Conservation (phyloP, 2,113 vertebrate species). For the Hucho hucho region DNA sequence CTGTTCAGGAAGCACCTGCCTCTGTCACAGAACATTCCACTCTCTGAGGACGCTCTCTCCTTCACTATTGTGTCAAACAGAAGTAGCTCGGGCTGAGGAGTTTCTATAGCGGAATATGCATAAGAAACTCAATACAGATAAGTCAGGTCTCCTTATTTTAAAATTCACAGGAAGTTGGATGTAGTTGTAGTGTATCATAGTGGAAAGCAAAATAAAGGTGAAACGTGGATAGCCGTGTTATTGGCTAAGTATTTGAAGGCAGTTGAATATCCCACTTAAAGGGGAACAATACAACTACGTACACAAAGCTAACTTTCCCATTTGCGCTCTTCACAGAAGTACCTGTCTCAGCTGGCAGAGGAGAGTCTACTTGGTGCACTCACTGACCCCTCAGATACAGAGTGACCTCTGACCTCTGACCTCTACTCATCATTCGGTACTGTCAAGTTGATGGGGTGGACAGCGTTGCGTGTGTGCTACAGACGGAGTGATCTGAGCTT, state of each 20-base stretch:
- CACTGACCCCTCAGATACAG: conserved; percentile 64
- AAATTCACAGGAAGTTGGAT: too few species aligned
- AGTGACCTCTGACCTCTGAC: conserved; percentile 74
- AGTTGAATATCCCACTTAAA: too few species aligned
- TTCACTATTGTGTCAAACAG: background rate
- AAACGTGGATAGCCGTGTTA: too few species aligned
- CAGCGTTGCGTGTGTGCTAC: conserved; percentile 32
- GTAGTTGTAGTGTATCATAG: too few species aligned
- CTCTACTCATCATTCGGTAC: conserved; percentile 55
- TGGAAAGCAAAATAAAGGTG: too few species aligned
- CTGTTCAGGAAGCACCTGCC: background rate
- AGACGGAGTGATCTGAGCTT: background rate
- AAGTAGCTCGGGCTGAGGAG: background rate
- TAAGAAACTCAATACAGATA: too few species aligned
- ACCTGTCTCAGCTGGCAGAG: conserved; percentile 91
- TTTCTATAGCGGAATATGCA: too few species aligned
- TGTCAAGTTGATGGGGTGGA: conserved; percentile 57
- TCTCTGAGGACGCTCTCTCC: background rate
- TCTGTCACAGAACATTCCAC: background rate
- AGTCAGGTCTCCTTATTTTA: too few species aligned
- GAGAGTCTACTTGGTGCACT: conserved; percentile 77
- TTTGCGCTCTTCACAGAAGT: conserved; percentile 79
- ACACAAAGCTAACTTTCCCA: background rate
- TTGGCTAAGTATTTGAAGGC: too few species aligned
- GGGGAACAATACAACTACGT: background rate